These are phyloP conservation scores for Mimas tiliae DNA, from an alignment of 2,888 invertebrate species.

Conservation along the genomic window DNA sequence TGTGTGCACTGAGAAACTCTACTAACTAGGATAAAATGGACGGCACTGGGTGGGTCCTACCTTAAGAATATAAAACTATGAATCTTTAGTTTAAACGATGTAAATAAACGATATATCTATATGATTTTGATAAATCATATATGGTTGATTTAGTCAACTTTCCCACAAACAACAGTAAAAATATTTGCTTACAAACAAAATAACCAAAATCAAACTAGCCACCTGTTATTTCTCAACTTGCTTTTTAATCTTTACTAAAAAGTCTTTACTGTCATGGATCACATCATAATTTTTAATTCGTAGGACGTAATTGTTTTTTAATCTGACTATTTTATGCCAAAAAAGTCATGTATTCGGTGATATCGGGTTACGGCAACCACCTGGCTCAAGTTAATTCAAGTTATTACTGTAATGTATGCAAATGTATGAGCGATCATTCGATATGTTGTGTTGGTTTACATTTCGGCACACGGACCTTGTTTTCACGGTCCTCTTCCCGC, in stretches of 20 bases:
- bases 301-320: slow-evolving; percentile 1
- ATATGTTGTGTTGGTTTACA: slow-evolving; percentile 40
- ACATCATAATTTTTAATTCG: background rate
- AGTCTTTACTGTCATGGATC: no score
- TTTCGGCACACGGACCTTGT: slow-evolving; percentile 51
- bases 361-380: slow-evolving; percentile 73
- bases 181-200: no score
- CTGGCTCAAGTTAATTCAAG: slow-evolving; percentile 55
- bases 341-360: slow-evolving; percentile 47
- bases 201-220: no score
- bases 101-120: no score
- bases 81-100: no score
- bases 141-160: no score
- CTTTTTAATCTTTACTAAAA: no score
- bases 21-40: background rate
- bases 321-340: background rate
- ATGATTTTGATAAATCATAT: no score
- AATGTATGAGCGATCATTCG: slow-evolving; percentile 46
- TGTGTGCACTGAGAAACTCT: background rate
- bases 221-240: no score
- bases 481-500: slow-evolving; percentile 46
- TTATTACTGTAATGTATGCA: slow-evolving; percentile 49
- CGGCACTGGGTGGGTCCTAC: background rate
- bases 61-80: no score
- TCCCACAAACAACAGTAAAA: no score